phyloP scores from a whole-genome alignment of 1,140 invertebrate species.

The Pemphigus obesinymphae region DNA sequence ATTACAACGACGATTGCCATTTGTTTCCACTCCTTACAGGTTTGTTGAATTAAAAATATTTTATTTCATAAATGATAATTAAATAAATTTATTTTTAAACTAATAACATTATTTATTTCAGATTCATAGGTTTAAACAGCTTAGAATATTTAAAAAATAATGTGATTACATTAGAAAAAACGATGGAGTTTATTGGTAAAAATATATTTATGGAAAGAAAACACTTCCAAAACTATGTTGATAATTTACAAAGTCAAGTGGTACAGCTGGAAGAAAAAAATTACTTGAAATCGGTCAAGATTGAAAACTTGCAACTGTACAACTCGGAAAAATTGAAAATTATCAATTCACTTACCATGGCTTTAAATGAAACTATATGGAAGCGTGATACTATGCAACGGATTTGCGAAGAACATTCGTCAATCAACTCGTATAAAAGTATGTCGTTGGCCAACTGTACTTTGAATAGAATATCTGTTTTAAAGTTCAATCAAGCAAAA shows the following conservation, averaged over 20 bases:
- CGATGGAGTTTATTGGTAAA: not conserved
- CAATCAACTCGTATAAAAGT: not conserved
- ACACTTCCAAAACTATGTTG: not conserved
- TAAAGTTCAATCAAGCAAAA: not conserved
- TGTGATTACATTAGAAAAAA: not conserved
- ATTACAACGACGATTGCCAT: not conserved
- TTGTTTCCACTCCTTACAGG: not conserved
- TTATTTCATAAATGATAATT: not conserved
- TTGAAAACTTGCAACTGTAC: constrained; percentile 32
- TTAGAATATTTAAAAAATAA: not conserved
- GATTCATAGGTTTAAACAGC: not conserved
- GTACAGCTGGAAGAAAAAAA: constrained; percentile 20
- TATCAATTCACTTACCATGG: not conserved
- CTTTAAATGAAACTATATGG: not conserved
- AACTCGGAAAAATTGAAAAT: constrained; percentile 33
- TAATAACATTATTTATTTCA: not conserved
- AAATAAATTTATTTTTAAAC: not conserved
- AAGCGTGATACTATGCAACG: not conserved
- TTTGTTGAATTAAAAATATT: not conserved
- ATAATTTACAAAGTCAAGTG: not conserved
- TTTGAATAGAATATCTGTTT: not conserved
- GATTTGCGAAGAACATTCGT: constrained; percentile 10
- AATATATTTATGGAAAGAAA: not conserved
- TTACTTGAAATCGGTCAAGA: not conserved
- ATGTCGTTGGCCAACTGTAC: not conserved